A percentile compares a stretch with the other conserved stretches of the same genome.
phyloP scores from a whole-genome alignment of 1,140 invertebrate species.

The Nasonia giraulti region DNA sequence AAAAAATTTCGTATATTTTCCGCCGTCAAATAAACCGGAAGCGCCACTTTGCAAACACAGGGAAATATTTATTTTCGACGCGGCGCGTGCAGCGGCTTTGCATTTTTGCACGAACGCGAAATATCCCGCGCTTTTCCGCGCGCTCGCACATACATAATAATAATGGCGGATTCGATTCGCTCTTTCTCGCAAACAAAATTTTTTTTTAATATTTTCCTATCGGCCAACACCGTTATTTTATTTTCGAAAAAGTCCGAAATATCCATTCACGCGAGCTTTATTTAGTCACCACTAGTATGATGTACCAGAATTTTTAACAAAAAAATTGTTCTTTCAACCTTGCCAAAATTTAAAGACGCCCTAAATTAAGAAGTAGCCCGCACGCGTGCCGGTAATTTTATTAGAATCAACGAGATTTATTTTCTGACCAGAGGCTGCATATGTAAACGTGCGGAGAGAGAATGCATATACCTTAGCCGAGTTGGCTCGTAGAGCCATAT shows the following conservation, averaged over 20 bases:
- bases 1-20: too few species aligned
- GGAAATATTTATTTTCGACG: too few species aligned
- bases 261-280: too few species aligned
- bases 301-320: too few species aligned
- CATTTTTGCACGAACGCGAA: neutral
- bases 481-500: slow-evolving; percentile 29
- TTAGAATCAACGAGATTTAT: slow-evolving; percentile 46
- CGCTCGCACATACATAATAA: neutral
- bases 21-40: too few species aligned
- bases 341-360: neutral
- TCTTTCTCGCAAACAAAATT: neutral
- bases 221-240: too few species aligned
- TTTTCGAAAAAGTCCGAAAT: too few species aligned
- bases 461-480: slow-evolving; percentile 39
- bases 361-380: neutral
- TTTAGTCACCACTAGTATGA: too few species aligned
- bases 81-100: neutral
- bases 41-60: too few species aligned
- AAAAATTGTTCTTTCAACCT: too few species aligned
- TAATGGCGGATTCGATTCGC: neutral
- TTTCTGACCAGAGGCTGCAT: slow-evolving; percentile 31
- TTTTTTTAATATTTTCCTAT: neutral
- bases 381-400: slow-evolving; percentile 6
- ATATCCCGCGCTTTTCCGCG: too few species aligned
- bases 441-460: slow-evolving; percentile 30